Evolutionary conservation across 1,140 invertebrate species (phyloP).

Genomic region (Drosophila carrolli): DNA sequence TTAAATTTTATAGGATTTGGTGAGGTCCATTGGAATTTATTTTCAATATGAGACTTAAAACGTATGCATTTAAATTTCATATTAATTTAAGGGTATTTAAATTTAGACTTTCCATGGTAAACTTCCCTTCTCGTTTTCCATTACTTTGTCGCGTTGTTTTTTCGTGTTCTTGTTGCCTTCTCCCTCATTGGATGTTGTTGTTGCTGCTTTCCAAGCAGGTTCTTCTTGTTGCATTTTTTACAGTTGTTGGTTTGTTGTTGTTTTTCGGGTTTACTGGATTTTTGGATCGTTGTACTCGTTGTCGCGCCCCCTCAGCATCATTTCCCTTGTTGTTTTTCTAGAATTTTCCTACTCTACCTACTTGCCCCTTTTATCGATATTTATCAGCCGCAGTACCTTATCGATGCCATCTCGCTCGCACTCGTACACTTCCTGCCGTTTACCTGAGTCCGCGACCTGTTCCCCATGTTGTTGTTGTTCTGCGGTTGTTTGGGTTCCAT

Average conservation of each 20-base stretch:
- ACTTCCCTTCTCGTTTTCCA: constrained; percentile 44
- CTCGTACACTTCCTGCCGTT: constrained; percentile 41
- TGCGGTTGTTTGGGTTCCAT: constrained; percentile 19
- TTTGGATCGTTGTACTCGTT: constrained; percentile 58
- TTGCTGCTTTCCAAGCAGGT: constrained; percentile 52
- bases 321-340: constrained; percentile 18
- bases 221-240: constrained; percentile 74
- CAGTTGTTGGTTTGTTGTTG: constrained; percentile 55
- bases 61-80: background rate
- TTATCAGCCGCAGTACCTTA: constrained; percentile 59
- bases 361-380: constrained; percentile 66
- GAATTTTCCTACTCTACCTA: constrained; percentile 32
- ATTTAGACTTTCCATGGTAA: background rate
- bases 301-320: constrained; percentile 47
- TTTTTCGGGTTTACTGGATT: constrained; percentile 56
- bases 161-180: constrained; percentile 52
- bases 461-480: constrained; percentile 31
- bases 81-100: background rate
- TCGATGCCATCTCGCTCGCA: constrained; percentile 39
- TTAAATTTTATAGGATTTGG: too few species aligned
- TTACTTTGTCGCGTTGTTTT: constrained; percentile 67
- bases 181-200: constrained; percentile 19
- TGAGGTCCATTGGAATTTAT: too few species aligned
- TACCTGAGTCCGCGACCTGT: constrained; percentile 46
- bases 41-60: background rate